Percentiles rank a stretch among this genome's conserved stretches.
Conservation (phyloP, 2,888 invertebrate genomes). For the Xylota segnis region DNA sequence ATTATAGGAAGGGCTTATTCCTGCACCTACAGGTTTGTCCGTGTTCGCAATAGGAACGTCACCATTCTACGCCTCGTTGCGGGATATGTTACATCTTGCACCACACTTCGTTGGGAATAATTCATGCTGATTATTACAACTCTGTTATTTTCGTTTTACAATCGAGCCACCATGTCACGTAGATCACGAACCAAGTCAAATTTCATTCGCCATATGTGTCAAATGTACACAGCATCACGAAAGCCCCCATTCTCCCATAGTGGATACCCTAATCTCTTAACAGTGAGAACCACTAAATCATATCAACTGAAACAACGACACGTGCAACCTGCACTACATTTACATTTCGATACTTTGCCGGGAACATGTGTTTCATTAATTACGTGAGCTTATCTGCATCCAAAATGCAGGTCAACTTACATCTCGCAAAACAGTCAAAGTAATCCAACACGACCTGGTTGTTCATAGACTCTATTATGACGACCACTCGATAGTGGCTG, state of each 20-base stretch:
- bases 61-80: too few species aligned
- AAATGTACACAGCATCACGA: conserved; percentile 14
- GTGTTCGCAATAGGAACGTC: too few species aligned
- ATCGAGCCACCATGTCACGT: conserved; percentile 2
- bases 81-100: too few species aligned
- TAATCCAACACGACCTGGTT: conserved; percentile 68
- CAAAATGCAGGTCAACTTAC: conserved; percentile 69
- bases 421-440: conserved; percentile 36
- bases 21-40: too few species aligned
- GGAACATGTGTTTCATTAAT: conserved; percentile 69
- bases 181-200: conserved; percentile 34
- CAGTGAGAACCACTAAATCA: conserved; percentile 48
- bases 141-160: too few species aligned
- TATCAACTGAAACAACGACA: conserved; percentile 41
- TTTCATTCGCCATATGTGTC: conserved; percentile 1
- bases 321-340: background rate
- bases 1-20: too few species aligned
- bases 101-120: too few species aligned
- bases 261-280: background rate
- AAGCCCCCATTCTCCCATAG: conserved; percentile 30
- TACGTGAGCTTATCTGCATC: conserved; percentile 66
- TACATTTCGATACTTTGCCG: conserved; percentile 12
- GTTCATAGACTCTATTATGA: conserved; percentile 46
- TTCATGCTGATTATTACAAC: too few species aligned
- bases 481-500: conserved; percentile 25